These are phyloP conservation scores for Priocnemis perturbator DNA, from an alignment of 2,888 invertebrate species.

Conservation along the genomic window DNA sequence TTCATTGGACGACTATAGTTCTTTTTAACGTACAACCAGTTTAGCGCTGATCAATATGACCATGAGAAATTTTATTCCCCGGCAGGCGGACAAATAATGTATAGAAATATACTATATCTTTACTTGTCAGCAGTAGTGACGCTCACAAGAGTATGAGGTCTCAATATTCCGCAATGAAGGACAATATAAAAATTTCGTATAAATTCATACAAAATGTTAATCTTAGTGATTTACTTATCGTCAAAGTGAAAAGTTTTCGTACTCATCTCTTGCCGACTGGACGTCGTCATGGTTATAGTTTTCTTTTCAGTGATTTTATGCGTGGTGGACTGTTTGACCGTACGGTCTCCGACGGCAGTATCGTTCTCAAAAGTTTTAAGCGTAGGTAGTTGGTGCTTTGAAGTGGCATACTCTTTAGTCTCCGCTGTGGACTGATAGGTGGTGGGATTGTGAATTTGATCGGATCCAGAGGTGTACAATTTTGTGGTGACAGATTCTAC, in stretches of 20 bases:
- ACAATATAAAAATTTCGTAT: too few species aligned
- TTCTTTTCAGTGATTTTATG: conserved; percentile 83
- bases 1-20: too few species aligned
- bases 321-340: conserved; percentile 82
- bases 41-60: too few species aligned
- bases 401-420: conserved; percentile 75
- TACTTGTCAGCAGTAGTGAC: too few species aligned
- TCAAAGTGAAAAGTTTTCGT: conserved; percentile 75
- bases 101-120: too few species aligned
- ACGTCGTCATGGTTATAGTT: conserved; percentile 81
- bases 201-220: not conserved
- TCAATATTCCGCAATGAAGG: too few species aligned
- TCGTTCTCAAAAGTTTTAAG: conserved; percentile 74
- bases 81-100: too few species aligned
- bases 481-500: conserved; percentile 79
- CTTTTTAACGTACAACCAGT: too few species aligned
- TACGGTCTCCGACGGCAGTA: conserved; percentile 80
- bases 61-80: too few species aligned
- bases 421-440: conserved; percentile 78
- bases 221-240: conserved; percentile 53
- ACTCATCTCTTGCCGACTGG: conserved; percentile 78
- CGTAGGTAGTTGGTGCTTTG: conserved; percentile 76
- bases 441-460: conserved; percentile 76
- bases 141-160: too few species aligned
- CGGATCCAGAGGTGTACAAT: conserved; percentile 78